Evolutionary conservation across 2,888 invertebrate species (phyloP), one percentile per base, ranked within the genome.

Genomic region (Dryomyza anilis): DNA sequence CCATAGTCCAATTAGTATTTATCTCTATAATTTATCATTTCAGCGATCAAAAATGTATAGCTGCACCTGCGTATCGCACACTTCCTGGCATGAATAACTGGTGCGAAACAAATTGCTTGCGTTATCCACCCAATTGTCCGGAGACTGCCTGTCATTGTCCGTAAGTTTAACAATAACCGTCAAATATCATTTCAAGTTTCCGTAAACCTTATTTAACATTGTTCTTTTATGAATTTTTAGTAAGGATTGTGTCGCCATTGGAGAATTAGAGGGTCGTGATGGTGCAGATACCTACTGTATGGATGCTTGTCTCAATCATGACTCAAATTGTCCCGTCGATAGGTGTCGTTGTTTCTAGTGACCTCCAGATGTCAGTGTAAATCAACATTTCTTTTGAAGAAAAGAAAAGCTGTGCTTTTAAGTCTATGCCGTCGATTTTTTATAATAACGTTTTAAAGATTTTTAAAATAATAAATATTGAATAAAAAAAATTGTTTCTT

Each of bases 71-170:
- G 1, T 94, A 88, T 82, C 87, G 87, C 45, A 79, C 85, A 25
- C 85, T 93, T 63, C 92, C 92, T 2, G 93, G 93, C 55, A 92
- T 94, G 88, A 86, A 87, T 73, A 86, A 86, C 66, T 95, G 94
- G 95, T 95, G 95, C 77, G 91, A 93, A 82, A 87, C 86, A 36
- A 95, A 95, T 83, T 95, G 95, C 72, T 85, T 95, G 70, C 89
- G 92, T 65, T 94, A 94, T 82, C 94, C 94, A 1, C 93, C 94
- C 2, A 91, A 93, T 80, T 95, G 94, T 78, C 94, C 94, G 0
- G 85, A 87, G 55, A 85, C 86, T 0, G 85, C 92, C 59, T 95
- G 94, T 74, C 84, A 87, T 67, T 95, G 95, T 80, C 93, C 94
- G 94, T 94, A 85, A 90, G 93, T 91, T n/a, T n/a, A n/a, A n/a